Evolutionary conservation across 2,797 vertebrate species (phyloP), one percentile per base, ranked within the genome.

Genomic region (Pempheris klunzingeri): DNA sequence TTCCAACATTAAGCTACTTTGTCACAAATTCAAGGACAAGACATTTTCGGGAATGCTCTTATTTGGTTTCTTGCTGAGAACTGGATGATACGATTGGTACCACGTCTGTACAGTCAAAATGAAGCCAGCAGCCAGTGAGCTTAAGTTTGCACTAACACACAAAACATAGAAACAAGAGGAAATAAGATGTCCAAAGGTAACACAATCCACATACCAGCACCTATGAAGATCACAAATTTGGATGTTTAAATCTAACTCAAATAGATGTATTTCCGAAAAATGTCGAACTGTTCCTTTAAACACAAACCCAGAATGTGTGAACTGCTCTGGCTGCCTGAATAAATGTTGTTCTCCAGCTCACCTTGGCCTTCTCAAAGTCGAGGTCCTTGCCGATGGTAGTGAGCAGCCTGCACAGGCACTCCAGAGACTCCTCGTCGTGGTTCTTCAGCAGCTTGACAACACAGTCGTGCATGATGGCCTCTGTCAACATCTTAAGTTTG

Each of bases 391-490:
- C 98, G 6, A 99, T 98, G 87, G 98, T 99, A 22, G 97, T 98
- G 70, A 99, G 96, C 69, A 99, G 94, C 83, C 97, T 96, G 90
- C 98, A 99, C 52, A 99, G 94, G 83, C 98, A 99, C 94, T 99
- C 98, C 1, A 99, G 87, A 49, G 97, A 99, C 81, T 99, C 98
- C 72, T 97, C 93, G 0, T 99, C 98, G 0, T 99, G 98, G 94
- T 99, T 98, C 85, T 99, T 99, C 5, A 99, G 94, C 88, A 99
- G 95, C 92, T 99, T 99, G 24, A 99, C 97, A 77, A 99, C 96
- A 0, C 98, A 99, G 92, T 99, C 98, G 0, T 99, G 98, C 98
- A 99, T 99, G 93, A 99, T 99, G 83, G 97, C 97, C 83, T 99
- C 98, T 0, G 98, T 99, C 89, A 99, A 83, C 98, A 99, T 99